Evolutionary conservation across 1,140 invertebrate genomes (phyloP), one percentile per base, ranked within the genome.

Genomic region (Brachionus asplanchnoidis): DNA sequence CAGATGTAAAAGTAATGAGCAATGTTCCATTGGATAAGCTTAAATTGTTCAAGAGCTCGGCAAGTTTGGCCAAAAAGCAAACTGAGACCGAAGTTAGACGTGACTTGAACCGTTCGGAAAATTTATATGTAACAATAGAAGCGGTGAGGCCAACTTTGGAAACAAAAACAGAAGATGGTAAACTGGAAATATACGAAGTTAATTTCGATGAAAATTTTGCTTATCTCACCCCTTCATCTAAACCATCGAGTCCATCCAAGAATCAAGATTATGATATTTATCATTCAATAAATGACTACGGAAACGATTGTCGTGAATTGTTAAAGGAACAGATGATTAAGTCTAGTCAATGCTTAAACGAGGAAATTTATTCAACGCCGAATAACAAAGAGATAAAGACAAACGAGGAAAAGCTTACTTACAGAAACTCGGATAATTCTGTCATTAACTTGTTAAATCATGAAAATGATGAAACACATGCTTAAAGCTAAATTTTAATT

Each of bases 171-270:
- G 42, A 77, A 77, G 73, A 77, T 82, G 79, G 65, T 20, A 60
- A 68, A 36, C 9, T 82, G 11, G 40, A 82, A 60, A 82, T 82
- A 20, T 82, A 82, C 26, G 79, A 82, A 46, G 79, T 82, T 2
- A 82, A 60, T 42, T 65, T 82, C 53, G 79, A 77, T 28, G 26
- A 77, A 28, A 77, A 77, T 28, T 77, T 50, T 50, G 73, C 73
- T 23, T 77, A 77, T 77, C 42, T 77, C n/a, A 77, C 73, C 23
- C 42, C 73, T 23, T 44, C 73, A 23, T 28, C 56, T 20, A 82
- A 82, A 65, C 8, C 50, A 0, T 36, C 32, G 2, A 56, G 32
- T 26, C 17, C 23, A 11, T 17, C 12, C 9, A 82, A 65, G 32
- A 14, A 14, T 42, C 26, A 82, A 0, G 79, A 82, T 44, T 28